phyloP scores from a whole-genome alignment of 2,888 invertebrate genomes.

The Macroteleia sp. region DNA sequence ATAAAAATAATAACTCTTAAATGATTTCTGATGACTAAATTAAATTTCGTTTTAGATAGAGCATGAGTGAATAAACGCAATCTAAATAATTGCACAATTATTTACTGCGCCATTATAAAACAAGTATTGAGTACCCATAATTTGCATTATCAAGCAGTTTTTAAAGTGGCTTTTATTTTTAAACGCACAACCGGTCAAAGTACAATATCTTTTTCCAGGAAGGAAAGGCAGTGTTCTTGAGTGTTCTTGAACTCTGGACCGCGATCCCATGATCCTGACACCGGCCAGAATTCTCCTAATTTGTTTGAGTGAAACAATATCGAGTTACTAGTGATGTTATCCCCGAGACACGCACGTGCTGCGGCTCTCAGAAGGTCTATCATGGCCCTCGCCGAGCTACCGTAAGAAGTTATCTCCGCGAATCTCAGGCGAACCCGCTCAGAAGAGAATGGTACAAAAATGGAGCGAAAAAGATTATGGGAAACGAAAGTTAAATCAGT shows the following conservation, averaged over 20 bases:
- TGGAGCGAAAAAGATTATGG: slow-evolving; percentile 46
- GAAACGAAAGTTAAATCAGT: slow-evolving; percentile 19
- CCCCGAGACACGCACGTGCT: slow-evolving; percentile 78
- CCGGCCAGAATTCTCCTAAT: slow-evolving; percentile 78
- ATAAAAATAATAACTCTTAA: too few relatives aligned
- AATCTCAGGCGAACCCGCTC: slow-evolving; percentile 68
- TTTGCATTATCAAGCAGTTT: too few relatives aligned
- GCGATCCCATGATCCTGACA: slow-evolving; percentile 69
- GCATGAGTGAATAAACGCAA: too few relatives aligned
- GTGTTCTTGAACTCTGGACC: slow-evolving; percentile 74
- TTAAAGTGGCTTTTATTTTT: too few relatives aligned
- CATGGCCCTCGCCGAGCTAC: slow-evolving; percentile 74
- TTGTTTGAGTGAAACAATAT: slow-evolving; percentile 83
- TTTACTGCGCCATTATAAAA: too few relatives aligned
- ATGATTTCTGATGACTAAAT: too few relatives aligned
- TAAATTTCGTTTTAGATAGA: too few relatives aligned
- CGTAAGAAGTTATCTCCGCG: slow-evolving; percentile 75
- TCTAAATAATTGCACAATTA: too few relatives aligned
- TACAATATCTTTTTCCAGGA: slow-evolving; percentile 75
- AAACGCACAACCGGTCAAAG: too few relatives aligned
- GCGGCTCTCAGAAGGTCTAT: slow-evolving; percentile 75
- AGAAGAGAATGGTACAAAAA: slow-evolving; percentile 44
- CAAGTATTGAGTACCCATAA: too few relatives aligned
- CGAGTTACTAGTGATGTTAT: slow-evolving; percentile 82
- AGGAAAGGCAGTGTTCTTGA: slow-evolving; percentile 70